Percentiles rank a stretch among this genome's conserved stretches.
Conservation (phyloP, 2,797 vertebrate species). For the Acanthurus leucopareius region DNA sequence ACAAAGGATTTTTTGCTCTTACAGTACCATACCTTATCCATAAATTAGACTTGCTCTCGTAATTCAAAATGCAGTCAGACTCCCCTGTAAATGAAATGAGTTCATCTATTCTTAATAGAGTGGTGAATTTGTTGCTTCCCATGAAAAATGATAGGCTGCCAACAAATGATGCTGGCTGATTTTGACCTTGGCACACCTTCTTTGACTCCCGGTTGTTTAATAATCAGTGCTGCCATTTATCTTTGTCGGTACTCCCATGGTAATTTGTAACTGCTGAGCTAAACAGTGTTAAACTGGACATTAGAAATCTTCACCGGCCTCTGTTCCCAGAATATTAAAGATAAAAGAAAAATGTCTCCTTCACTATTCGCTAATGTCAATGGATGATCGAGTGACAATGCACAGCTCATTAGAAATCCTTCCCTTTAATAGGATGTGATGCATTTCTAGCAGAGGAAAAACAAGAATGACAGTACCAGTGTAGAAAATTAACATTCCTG, state of each 20-base stretch:
- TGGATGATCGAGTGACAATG: constrained; percentile 12
- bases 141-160: constrained; percentile 49
- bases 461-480: constrained; percentile 33
- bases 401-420: not conserved
- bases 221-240: constrained; percentile 49
- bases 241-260: constrained; percentile 39
- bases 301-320: not conserved
- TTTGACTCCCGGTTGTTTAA: constrained; percentile 37
- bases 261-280: constrained; percentile 33
- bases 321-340: not conserved
- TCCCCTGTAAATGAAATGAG: constrained; percentile 39
- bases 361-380: not conserved
- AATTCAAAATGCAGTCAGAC: constrained; percentile 31
- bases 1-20: constrained; percentile 10
- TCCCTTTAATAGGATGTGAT: constrained; percentile 1
- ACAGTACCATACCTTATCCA: constrained; percentile 5
- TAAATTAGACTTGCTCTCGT: constrained; percentile 13
- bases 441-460: not conserved
- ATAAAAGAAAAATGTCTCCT: not conserved
- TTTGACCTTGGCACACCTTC: constrained; percentile 52
- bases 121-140: constrained; percentile 29
- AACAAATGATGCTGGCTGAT: constrained; percentile 42
- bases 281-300: constrained; percentile 47
- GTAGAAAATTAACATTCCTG: constrained; percentile 44
- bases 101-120: constrained; percentile 45